Base-by-base conservation (phyloP, 92 coral and sea anemone species). In the Bergia puertoricense region DNA sequence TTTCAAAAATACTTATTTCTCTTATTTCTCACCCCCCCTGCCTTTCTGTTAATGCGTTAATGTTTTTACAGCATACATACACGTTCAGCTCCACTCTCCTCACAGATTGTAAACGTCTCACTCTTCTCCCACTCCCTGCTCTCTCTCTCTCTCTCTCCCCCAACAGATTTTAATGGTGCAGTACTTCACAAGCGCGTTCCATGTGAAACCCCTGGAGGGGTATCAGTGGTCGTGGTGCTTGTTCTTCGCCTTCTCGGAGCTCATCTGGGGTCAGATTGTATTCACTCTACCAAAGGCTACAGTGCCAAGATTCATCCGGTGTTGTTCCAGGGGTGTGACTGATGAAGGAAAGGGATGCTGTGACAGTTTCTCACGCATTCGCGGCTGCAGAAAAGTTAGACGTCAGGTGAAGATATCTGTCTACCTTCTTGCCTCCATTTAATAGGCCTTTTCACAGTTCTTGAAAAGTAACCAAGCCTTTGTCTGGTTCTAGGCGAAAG, bases 201-300 rank as follows among this genome's bases (percentile, higher is more conserved):
- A 94, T 56, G 98, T 95, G 10, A 82, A 82, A 56, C 90, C 91
- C 14, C 88, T 95, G 94, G 98, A 95, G 83, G 92, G 92, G 81
- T 89, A 95, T 42, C 98, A 95, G 91, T 95, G 98, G 98, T 50
- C 92, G 88, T 95, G 98, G 98, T 93, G 98, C 77, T 51, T 92
- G 66, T 95, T 95, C 85, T 92, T 95, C 78, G 98, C 94, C 14
- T 93, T 95, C 80, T 90, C 94, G 5, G 98, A 93, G 95, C 92
- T 95, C 50, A 83, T 95, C 85, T 95, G 98, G 98, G 98, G 90
- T 42, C 98, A 95, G 88, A 74, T 95, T 81, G 86, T 95, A 69
- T 93, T 95, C 75, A 89, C 98, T 16, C 80, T 95, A 38, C 98
- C 98, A 5, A 95, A 95, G 88, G 71, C 7, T 16, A 75, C 92